Evolutionary conservation across 2,888 invertebrate genomes (phyloP).

Genomic region (Tetragnatha montana): DNA sequence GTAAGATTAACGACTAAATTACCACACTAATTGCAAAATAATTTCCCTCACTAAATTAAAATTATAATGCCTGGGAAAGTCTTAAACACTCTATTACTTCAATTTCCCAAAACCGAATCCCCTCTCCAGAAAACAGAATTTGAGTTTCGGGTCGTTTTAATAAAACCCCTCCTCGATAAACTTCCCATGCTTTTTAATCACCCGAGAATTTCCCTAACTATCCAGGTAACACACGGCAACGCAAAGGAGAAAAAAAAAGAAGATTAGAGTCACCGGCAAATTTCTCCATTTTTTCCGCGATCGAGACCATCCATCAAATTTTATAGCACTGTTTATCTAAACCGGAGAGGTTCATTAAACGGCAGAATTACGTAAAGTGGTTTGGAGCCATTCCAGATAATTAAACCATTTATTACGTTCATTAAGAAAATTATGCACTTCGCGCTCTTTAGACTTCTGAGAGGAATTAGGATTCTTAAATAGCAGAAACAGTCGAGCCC

Average conservation of each 20-base stretch:
- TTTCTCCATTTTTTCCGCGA: slow-evolving; percentile 6
- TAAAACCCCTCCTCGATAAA: no score
- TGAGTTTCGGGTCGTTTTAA: no score
- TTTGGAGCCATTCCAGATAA: slow-evolving; percentile 9
- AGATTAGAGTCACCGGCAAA: no score
- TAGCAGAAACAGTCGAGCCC: not conserved
- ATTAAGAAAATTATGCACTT: slow-evolving; percentile 24
- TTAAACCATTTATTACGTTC: slow-evolving; percentile 44
- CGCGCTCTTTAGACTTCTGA: not conserved
- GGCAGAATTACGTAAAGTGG: slow-evolving; percentile 38
- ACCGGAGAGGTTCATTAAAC: slow-evolving; percentile 38
- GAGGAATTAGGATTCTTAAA: not conserved
- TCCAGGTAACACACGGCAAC: not conserved
- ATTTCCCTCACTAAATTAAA: no score
- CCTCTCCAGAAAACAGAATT: no score
- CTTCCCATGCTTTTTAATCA: no score
- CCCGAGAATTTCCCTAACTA: not conserved
- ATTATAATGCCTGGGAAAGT: no score
- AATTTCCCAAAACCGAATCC: no score
- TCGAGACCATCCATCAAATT: slow-evolving; percentile 17
- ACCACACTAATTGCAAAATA: no score
- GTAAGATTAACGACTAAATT: no score
- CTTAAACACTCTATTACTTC: no score
- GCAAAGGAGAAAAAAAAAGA: not conserved
- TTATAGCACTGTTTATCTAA: slow-evolving; percentile 46